phyloP scores from a whole-genome alignment of 2,113 vertebrate genomes.

The Vidua chalybeata region DNA sequence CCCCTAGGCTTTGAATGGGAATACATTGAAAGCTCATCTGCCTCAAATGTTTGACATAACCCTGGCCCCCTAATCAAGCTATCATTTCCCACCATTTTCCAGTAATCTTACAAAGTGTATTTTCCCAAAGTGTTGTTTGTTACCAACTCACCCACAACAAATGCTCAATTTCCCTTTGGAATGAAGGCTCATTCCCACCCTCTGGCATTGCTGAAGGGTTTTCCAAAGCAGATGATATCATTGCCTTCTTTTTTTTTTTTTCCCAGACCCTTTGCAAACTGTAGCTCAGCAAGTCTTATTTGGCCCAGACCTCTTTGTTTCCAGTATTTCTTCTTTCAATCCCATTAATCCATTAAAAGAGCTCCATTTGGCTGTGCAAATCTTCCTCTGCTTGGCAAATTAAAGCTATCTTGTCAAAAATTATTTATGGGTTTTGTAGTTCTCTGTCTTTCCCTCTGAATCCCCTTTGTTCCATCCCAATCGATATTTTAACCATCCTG shows the following conservation, averaged over 20 bases:
- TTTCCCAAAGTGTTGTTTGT: neutral
- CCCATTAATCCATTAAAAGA: neutral
- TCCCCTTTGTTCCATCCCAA: neutral
- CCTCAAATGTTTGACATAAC: neutral
- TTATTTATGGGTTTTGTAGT: neutral
- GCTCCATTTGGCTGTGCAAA: neutral
- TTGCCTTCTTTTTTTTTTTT: neutral
- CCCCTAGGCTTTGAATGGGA: neutral
- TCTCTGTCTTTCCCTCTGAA: neutral
- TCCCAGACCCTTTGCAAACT: neutral
- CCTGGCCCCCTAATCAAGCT: neutral
- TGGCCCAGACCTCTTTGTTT: neutral
- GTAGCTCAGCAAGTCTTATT: neutral
- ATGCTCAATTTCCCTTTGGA: neutral
- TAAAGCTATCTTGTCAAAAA: neutral
- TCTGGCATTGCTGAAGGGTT: neutral
- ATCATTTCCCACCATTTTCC: neutral
- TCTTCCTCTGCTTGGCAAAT: neutral
- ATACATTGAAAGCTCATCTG: neutral
- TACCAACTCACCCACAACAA: neutral
- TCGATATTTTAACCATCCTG: neutral
- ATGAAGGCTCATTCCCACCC: neutral
- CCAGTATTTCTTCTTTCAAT: neutral
- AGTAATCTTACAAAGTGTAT: neutral
- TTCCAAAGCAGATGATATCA: neutral